These are phyloP conservation scores for Chionomys nivalis DNA, from an alignment of 2,113 vertebrate species.

Conservation along the genomic window DNA sequence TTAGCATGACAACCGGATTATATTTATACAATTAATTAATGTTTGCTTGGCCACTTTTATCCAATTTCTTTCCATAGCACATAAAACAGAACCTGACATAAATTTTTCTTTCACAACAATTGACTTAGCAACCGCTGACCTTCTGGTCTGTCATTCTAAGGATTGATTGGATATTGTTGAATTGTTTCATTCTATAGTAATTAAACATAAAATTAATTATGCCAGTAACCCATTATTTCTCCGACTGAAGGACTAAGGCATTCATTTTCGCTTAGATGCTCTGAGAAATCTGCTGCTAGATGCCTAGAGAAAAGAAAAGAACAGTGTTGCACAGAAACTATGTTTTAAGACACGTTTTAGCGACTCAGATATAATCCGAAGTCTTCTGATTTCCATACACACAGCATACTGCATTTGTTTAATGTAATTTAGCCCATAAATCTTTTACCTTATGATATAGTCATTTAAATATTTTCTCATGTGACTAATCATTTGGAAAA, in stretches of 20 bases:
- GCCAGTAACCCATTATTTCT: constrained; percentile 90
- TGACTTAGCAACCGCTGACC: constrained; percentile 91
- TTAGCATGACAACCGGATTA: constrained; percentile 86
- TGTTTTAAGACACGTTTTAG: constrained; percentile 86
- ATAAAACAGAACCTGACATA: constrained; percentile 89
- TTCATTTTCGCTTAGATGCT: constrained; percentile 88
- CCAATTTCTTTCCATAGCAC: constrained; percentile 89
- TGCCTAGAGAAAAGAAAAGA: constrained; percentile 75
- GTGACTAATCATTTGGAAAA: constrained; percentile 88
- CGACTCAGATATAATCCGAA: constrained; percentile 86
- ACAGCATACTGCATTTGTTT: constrained; percentile 87
- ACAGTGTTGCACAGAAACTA: constrained; percentile 81
- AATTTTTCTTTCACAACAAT: constrained; percentile 92
- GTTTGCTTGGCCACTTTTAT: constrained; percentile 90
- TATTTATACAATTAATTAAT: constrained; percentile 90
- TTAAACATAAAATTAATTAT: constrained; percentile 93
- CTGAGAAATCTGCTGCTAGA: constrained; percentile 83
- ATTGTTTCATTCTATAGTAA: constrained; percentile 91
- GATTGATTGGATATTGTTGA: constrained; percentile 91
- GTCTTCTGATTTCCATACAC: constrained; percentile 87
- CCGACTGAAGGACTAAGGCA: constrained; percentile 89
- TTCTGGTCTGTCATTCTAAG: constrained; percentile 88
- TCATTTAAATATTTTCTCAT: constrained; percentile 91
- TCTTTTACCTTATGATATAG: constrained; percentile 88
- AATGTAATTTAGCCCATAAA: constrained; percentile 88